phyloP scores from a whole-genome alignment of 2,888 invertebrate genomes.

The Pristionchus entomophagus region DNA sequence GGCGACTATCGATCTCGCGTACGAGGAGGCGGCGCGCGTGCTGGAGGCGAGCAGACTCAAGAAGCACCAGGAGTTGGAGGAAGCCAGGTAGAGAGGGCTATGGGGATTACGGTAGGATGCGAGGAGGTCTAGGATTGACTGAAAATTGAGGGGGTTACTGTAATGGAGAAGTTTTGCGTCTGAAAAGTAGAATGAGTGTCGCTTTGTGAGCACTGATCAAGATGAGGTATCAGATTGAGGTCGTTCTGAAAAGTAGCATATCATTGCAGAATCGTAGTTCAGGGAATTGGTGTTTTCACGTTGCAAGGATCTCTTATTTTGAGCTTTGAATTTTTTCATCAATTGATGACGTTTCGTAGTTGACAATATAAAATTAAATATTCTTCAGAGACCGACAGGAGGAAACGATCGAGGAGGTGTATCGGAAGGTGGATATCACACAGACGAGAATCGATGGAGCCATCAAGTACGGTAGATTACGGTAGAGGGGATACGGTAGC shows the following conservation, averaged over 20 bases:
- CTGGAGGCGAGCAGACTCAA: constrained; percentile 54
- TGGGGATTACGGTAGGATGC: too few species aligned
- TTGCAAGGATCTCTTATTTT: background rate
- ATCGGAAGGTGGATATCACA: constrained; percentile 64
- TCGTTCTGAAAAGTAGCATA: too few species aligned
- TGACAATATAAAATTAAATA: background rate
- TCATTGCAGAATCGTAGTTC: too few species aligned
- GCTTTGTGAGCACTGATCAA: too few species aligned
- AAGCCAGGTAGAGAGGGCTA: constrained; percentile 51
- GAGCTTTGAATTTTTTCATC: background rate
- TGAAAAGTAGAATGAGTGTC: too few species aligned
- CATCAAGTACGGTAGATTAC: constrained; percentile 50
- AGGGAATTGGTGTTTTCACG: background rate
- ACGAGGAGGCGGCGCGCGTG: constrained; percentile 51
- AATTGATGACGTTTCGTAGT: background rate
- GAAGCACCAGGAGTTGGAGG: constrained; percentile 60
- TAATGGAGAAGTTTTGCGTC: too few species aligned
- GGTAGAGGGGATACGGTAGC: background rate
- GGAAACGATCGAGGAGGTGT: constrained; percentile 62
- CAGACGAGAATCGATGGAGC: constrained; percentile 67
- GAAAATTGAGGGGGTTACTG: too few species aligned
- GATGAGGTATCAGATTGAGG: too few species aligned
- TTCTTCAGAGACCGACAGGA: constrained; percentile 59
- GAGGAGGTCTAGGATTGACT: too few species aligned
- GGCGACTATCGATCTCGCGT: constrained; percentile 53